Base-by-base conservation (phyloP, 2,113 vertebrate genomes). In the Trichechus manatus region DNA sequence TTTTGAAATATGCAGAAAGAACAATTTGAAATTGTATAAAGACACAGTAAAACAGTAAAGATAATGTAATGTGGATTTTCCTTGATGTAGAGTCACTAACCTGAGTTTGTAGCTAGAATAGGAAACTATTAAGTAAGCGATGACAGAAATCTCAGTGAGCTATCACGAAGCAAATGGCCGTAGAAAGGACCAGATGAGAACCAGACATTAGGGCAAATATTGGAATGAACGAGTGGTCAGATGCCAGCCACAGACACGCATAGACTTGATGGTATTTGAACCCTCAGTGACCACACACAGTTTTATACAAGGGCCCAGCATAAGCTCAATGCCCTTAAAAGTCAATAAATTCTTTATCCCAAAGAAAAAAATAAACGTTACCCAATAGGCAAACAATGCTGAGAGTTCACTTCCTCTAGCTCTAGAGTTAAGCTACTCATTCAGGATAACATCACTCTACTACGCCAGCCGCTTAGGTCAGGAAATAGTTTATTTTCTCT, bases 401-500 rank as follows among this genome's bases (percentile, higher is more conserved):
- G 27, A 90, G 66, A 39, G 91, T 56, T 94, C 78, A 87, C 78
- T 95, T 95, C 85, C 93, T 81, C 81, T 44, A 80, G 53, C 15
- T 63, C 53, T n/a, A 17, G 0, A 63, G 56, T 63, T 94, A 15
- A 89, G 68, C 61, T 61, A 1, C 25, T 93, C 44, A 9, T 44
- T 92, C 77, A 25, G 81, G 72, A 95, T 86, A 90, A 74, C 64
- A 79, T 90, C 86, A 77, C 68, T 82, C 72, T 39, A 72, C 72
- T 39, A 72, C 1, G 36, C 89, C 83, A 90, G 61, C 81, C 23
- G 4, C 29, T 72, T 77, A 39, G 70, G 80, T 74, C 92, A 98
- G 97, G 96, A 97, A 97, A 85, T 79, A 74, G 78, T 97, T 97
- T 88, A 95, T 97, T 97, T 95, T 88, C 29, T 2, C 86, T 95